Base-by-base conservation (phyloP, 2,888 invertebrate genomes). In the Lasioglossum figueresi region DNA sequence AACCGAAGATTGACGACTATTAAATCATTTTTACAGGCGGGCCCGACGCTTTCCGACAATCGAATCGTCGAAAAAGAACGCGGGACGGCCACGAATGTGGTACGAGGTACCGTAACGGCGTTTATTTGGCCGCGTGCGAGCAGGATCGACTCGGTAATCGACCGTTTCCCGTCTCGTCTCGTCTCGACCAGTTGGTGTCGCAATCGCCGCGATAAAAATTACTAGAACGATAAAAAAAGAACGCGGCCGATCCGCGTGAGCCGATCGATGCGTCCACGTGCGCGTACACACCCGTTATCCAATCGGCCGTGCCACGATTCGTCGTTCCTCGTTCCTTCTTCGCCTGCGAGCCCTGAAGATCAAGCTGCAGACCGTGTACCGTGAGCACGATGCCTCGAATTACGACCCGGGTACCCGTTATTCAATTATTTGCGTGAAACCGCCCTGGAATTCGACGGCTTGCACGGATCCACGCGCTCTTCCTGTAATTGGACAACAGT, bases 21-120 rank as follows among this genome's bases (percentile, higher is more conserved):
- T 88, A 80, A 86, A 82, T 84, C 88, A 86, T 88, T 87, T 87
- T 87, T 87, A 87, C 71, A 80, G 77, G 45, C 83, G 68, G 52
- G 45, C 37, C 8, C 48, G 6, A 68, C 59, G 66, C 59, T 74
- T 70, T 48, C 79, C 73, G 81, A 82, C 80, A 86, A 82, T 83
- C 82, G 76, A 73, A 79, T 77, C 79, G 79, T 31, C 31, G 70
- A 80, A 79, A 80, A 79, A 71, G 83, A 68, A 73, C 72, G 66
- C 66, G 52, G 63, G 45, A 66, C 68, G 59, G 71, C n/a, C 8
- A 19, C 77, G 83, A 80, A 91, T 88, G 90, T 91, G 89, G 90
- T 88, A 90, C 91, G 87, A 84, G 78, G 84, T 89, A 91, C 91
- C 91, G 91, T 90, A 90, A 89, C 56, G 16, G 71, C 34, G 75